Conservation (phyloP, 2,113 vertebrate species). For the Murina feae region DNA sequence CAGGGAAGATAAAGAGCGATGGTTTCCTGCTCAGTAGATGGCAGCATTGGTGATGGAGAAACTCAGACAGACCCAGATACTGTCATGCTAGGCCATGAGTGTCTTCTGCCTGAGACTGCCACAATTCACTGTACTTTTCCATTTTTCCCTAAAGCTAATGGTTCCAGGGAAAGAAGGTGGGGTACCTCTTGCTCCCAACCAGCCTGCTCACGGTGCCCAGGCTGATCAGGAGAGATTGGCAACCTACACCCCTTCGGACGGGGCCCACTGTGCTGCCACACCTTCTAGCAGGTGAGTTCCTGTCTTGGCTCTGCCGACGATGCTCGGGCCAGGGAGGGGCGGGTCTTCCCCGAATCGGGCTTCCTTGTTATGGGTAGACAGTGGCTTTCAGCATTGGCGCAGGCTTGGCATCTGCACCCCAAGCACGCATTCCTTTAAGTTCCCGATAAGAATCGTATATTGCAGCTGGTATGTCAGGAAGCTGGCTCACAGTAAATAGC, state of each 20-base stretch:
- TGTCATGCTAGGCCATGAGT: neutral
- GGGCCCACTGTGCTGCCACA: slow-evolving; percentile 81
- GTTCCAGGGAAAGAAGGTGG: slow-evolving; percentile 92
- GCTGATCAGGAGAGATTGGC: slow-evolving; percentile 85
- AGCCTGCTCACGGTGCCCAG: slow-evolving; percentile 87
- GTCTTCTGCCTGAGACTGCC: neutral
- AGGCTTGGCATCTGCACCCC: neutral
- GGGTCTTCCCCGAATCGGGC: neutral
- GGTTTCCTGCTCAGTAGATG: neutral
- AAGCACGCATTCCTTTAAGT: neutral
- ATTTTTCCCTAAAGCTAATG: slow-evolving; percentile 79
- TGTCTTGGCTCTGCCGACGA: rapidly evolving
- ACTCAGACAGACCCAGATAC: neutral
- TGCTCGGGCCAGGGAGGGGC: neutral
- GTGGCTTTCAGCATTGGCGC: neutral
- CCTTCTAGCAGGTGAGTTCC: slow-evolving; percentile 85
- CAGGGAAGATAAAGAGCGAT: neutral
- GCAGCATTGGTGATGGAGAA: neutral
- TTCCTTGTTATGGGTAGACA: neutral
- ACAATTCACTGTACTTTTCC: slow-evolving; percentile 8
- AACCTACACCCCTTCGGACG: slow-evolving; percentile 80
- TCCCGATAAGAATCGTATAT: neutral
- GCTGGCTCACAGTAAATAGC: neutral
- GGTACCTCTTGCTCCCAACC: slow-evolving; percentile 80
- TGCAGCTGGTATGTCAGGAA: neutral